Evolutionary conservation across 2,113 vertebrate genomes (phyloP), one percentile per base, ranked within the genome.

Genomic region (Hylia prasina): DNA sequence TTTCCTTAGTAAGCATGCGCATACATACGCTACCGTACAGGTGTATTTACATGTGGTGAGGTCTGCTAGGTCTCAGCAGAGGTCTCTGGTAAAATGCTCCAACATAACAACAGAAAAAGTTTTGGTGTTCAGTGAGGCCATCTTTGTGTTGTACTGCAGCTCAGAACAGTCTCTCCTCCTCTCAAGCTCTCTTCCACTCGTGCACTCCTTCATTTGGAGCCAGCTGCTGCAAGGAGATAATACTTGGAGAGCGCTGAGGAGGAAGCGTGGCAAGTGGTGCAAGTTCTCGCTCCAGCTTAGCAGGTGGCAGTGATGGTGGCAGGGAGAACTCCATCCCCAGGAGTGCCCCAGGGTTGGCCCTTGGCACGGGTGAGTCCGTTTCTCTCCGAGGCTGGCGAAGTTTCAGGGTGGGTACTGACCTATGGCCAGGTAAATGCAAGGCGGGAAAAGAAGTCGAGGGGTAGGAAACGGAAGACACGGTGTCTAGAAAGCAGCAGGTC

Each of bases 1-100:
- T 92, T 96, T 93, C 94, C 94, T 85, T 25, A 70, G 73, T 35
- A 77, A 92, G 89, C 92, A 96, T 94, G 93, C 87, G 14, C 80
- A 24, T 71, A 95, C 82, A 69, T 90, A 91, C 11, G 57, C 95
- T 90, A 94, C 94, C 95, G 45, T 71, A 93, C 64, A 93, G 92
- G 89, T 95, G 79, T 97, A 97, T 97, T 97, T 97, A 97, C 97
- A 97, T 3, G 72, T 82, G 92, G 83, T 64, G 92, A 86, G 91
- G 64, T 94, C 89, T 96, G 96, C 90, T 87, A 57, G 61, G 40
- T 65, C 76, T 94, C 93, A 94, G 93, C 95, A 97, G 89, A 96
- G 78, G 39, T 96, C 89, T 96, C 95, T 92, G 40, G 87, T 94
- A 96, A 90, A 94, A 80, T 77, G 89, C 87, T 93, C 83, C 88